Conservation (phyloP, 2,113 vertebrate genomes). For the Elgaria multicarinata region DNA sequence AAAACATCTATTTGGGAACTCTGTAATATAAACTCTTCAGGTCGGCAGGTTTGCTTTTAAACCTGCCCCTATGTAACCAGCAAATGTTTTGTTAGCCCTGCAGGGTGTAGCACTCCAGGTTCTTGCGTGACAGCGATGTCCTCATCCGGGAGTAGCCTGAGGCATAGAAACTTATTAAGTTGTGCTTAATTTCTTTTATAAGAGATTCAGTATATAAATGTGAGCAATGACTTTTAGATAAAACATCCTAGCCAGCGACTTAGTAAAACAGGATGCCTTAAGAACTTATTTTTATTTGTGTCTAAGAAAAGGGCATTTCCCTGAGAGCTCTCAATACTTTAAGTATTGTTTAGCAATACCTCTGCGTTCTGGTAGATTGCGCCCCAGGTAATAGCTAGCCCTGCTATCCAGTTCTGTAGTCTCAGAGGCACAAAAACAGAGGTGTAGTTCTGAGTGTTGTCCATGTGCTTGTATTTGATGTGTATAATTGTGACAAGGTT, state of each 20-base stretch:
- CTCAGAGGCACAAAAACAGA: slow-evolving; percentile 73
- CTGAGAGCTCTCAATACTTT: slow-evolving; percentile 68
- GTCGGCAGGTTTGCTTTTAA: slow-evolving; percentile 74
- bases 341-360: slow-evolving; percentile 70
- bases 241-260: slow-evolving; percentile 63
- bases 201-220: slow-evolving; percentile 74
- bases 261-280: slow-evolving; percentile 66
- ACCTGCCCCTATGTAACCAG: slow-evolving; percentile 70
- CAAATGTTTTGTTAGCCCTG: slow-evolving; percentile 74
- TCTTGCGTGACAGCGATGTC: slow-evolving; percentile 78
- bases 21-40: slow-evolving; percentile 71
- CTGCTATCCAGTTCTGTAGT: slow-evolving; percentile 64
- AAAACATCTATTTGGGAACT: slow-evolving; percentile 62
- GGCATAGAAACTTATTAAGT: slow-evolving; percentile 77
- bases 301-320: slow-evolving; percentile 67
- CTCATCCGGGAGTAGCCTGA: slow-evolving; percentile 75
- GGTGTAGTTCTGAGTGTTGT: slow-evolving; percentile 52
- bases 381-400: slow-evolving; percentile 72
- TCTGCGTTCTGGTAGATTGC: slow-evolving; percentile 64
- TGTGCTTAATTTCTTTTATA: slow-evolving; percentile 73
- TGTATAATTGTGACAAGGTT: neutral
- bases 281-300: slow-evolving; percentile 21
- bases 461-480: slow-evolving; percentile 63
- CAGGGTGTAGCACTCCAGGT: slow-evolving; percentile 73
- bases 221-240: slow-evolving; percentile 76